Percentiles rank a stretch among this genome's conserved stretches.
These are phyloP conservation scores for Formica selysi DNA, from an alignment of 1,140 invertebrate species.

Conservation along the genomic window DNA sequence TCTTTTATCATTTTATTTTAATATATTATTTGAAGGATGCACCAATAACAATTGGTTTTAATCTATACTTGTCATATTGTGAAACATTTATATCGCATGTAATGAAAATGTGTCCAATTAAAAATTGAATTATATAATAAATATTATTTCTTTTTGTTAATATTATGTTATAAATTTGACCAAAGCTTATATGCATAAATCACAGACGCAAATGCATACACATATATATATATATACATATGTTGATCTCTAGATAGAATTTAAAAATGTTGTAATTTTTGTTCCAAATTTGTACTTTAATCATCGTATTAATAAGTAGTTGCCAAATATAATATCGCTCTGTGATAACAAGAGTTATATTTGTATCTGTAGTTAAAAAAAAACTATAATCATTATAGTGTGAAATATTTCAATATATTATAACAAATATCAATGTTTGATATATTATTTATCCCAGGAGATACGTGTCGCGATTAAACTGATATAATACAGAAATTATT, in stretches of 20 bases:
- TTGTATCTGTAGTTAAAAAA: constrained; percentile 39
- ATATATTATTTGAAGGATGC: not conserved
- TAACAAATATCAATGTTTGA: constrained; percentile 31
- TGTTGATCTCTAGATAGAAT: constrained; percentile 12
- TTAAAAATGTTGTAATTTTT: constrained; percentile 26
- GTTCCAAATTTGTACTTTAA: constrained; percentile 2
- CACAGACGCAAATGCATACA: not conserved
- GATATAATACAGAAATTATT: constrained; percentile 18
- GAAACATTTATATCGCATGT: constrained; percentile 1
- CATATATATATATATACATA: not conserved
- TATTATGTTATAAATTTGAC: constrained; percentile 13
- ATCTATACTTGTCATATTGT: not conserved
- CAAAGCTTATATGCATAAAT: constrained; percentile 37
- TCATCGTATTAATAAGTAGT: constrained; percentile 46
- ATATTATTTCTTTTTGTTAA: not conserved
- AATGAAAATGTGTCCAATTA: constrained; percentile 11
- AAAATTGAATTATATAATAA: constrained; percentile 27
- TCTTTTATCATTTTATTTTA: constrained; percentile 15
- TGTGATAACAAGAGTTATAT: constrained; percentile 29
- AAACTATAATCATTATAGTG: constrained; percentile 16
- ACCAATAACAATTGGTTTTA: constrained; percentile 14
- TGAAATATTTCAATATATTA: constrained; percentile 7
- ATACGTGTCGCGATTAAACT: not conserved
- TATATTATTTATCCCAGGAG: constrained; percentile 7
- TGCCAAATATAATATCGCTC: constrained; percentile 24